phyloP scores from a whole-genome alignment of 92 coral and sea anemone species.

The Phenganax marumi region DNA sequence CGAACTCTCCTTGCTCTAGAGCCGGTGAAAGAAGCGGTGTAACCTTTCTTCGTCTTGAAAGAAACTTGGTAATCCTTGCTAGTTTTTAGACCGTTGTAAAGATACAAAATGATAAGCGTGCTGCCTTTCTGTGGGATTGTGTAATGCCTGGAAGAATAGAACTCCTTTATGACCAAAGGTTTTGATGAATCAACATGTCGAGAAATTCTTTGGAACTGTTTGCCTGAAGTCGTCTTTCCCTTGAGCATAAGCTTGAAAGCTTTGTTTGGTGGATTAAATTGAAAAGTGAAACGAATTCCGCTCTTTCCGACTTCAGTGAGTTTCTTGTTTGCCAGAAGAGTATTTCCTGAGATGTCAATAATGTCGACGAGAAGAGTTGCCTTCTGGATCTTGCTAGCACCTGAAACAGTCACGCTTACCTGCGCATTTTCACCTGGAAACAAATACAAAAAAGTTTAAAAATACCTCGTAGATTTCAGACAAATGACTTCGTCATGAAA shows the following conservation, averaged over 20 bases:
- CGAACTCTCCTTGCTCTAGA: background rate
- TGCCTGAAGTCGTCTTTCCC: background rate
- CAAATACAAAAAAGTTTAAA: background rate
- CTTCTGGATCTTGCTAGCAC: conserved; percentile 8
- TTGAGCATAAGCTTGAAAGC: conserved; percentile 29
- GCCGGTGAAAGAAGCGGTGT: background rate
- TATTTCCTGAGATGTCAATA: conserved; percentile 24
- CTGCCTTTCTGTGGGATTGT: conserved; percentile 25
- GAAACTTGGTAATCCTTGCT: background rate
- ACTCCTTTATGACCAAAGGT: conserved; percentile 21
- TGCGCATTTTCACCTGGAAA: conserved; percentile 11
- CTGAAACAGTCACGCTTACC: conserved; percentile 12
- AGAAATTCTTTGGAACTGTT: conserved; percentile 24
- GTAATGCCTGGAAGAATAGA: background rate
- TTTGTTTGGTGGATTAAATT: conserved; percentile 17
- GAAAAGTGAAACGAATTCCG: conserved; percentile 2
- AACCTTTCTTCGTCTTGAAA: conserved; percentile 7
- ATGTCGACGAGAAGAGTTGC: conserved; percentile 11
- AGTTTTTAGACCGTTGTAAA: background rate
- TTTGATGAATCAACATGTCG: conserved; percentile 15
- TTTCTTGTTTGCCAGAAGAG: conserved; percentile 19
- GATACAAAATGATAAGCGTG: background rate
- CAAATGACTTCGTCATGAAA: background rate
- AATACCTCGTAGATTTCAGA: background rate
- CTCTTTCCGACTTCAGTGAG: conserved; percentile 10